Evolutionary conservation across 2,797 vertebrate genomes (phyloP), one percentile per base, ranked within the genome.

Genomic region (Streptopelia turtur): DNA sequence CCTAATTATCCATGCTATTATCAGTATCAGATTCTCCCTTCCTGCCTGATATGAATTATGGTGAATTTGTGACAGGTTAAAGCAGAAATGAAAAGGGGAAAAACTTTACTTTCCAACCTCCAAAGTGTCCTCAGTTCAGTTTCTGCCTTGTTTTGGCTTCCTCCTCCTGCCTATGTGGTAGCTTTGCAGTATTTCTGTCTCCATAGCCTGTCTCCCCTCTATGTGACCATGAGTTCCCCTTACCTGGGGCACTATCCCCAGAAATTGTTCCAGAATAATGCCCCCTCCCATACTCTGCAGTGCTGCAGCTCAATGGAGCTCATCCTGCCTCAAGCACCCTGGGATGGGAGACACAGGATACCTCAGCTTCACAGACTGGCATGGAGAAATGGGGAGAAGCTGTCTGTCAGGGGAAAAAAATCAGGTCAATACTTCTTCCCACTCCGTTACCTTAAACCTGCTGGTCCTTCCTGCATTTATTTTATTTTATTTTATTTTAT

Each of bases 241-340:
- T 1, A 0, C 50, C 28, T 45, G 53, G 28, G 53, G 8, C 43
- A 55, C 21, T 31, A 18, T 30, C 28, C 66, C n/a, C 13, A 56
- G 60, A 33, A 77, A 56, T 1, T 3, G 5, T 7, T 66, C 21
- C 22, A 39, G 2, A 31, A 13, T 33, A 57, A 22, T 68, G 31
- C 7, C 6, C 7, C 9, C 12, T 16, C 1, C 43, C 43, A 0
- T 45, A 13, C 13, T 41, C 31, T 52, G 18, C 24, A 39, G 28
- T 33, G n/a, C 27, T 74, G 35, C 13, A 37, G 30, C 20, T 72
- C 0, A 0, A 5, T 18, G 39, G 7, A 7, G 16, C 16, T 85
- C 1, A 5, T 68, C 55, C 59, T 68, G 9, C 23, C 20, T 69
- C 41, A 61, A 35, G 60, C 11, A 31, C 16, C 17, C 20, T 30